Base-by-base conservation (phyloP, 2,888 invertebrate species). In the Sacculina carcini region DNA sequence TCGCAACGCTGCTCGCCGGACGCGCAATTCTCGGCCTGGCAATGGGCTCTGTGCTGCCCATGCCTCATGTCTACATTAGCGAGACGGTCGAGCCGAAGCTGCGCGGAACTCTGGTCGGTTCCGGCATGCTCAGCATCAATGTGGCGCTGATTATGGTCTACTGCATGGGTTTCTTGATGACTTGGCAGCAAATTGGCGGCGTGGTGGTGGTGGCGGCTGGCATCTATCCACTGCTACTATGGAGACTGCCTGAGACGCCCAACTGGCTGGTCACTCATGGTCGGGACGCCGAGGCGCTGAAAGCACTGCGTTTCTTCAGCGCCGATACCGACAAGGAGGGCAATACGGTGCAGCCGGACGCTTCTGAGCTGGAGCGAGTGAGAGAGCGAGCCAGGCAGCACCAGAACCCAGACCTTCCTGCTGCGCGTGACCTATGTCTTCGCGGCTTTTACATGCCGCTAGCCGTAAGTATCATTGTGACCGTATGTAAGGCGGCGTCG, bases 81-180 rank as follows among this genome's bases (percentile, higher is more conserved):
- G 89, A 89, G 68, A 83, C 85, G 61, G 78, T 86, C 23, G 78
- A 82, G 16, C 81, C 84, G 2, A 78, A 81, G 55, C 78, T 84
- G 56, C 72, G 89, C 24, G 89, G 87, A 21, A 79, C 81, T 57
- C 70, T 87, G 51, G 85, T 84, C 61, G 80, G 84, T 4, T 75
- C 85, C 52, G 71, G 83, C 56, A 87, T 87, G 66, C 76, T 86
- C 56, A 77, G 79, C 55, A 79, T 83, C 19, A 83, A 85, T 62
- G 71, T 82, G 28, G 89, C 87, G 26, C 79, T 85, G 6, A 71
- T 87, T 26, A 73, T 80, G 61, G 79, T 81, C 49, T 86, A 83
- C 66, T 74, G 78, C 51, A 75, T 82, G 24, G 87, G 87, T 42
- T 77, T 82, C 14, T 78, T 77, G 63, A 67, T 83, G 9, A 78